Conservation (phyloP, 2,888 invertebrate species). For the Rhabditoides inermis region DNA sequence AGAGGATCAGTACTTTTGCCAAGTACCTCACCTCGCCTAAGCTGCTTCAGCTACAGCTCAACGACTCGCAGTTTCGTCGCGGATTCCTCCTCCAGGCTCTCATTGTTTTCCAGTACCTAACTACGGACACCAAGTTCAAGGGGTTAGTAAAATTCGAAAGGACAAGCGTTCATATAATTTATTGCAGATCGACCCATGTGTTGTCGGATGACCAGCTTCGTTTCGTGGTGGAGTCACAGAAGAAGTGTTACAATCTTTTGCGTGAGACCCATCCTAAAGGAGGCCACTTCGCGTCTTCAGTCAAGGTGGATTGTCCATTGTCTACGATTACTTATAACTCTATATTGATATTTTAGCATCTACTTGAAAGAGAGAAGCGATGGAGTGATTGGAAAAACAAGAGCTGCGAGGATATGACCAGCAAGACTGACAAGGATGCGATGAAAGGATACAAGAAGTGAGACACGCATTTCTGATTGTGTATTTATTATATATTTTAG, state of each 20-base stretch:
- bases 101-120: slow-evolving; percentile 87
- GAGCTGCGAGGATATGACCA: slow-evolving; percentile 71
- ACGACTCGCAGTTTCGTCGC: slow-evolving; percentile 87
- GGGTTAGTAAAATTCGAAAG: no score
- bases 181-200: slow-evolving; percentile 15
- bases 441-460: slow-evolving; percentile 34
- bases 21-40: slow-evolving; percentile 96
- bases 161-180: no score
- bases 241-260: slow-evolving; percentile 70
- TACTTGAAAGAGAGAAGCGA: slow-evolving; percentile 71
- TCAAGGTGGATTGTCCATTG: slow-evolving; percentile 59
- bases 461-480: slow-evolving; percentile 1
- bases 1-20: slow-evolving; percentile 63
- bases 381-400: slow-evolving; percentile 99
- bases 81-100: slow-evolving; percentile 89
- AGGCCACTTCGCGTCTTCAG: slow-evolving; percentile 71
- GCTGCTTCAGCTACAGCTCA: slow-evolving; percentile 81
- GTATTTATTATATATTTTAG: slow-evolving; percentile 17
- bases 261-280: slow-evolving; percentile 87
- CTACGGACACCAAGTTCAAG: slow-evolving; percentile 84
- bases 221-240: slow-evolving; percentile 74
- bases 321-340: neutral
- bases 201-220: slow-evolving; percentile 75
- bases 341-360: slow-evolving; percentile 24
- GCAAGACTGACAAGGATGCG: slow-evolving; percentile 18